Evolutionary conservation across 2,888 invertebrate genomes (phyloP).

Genomic region (Physocephala rufipes): DNA sequence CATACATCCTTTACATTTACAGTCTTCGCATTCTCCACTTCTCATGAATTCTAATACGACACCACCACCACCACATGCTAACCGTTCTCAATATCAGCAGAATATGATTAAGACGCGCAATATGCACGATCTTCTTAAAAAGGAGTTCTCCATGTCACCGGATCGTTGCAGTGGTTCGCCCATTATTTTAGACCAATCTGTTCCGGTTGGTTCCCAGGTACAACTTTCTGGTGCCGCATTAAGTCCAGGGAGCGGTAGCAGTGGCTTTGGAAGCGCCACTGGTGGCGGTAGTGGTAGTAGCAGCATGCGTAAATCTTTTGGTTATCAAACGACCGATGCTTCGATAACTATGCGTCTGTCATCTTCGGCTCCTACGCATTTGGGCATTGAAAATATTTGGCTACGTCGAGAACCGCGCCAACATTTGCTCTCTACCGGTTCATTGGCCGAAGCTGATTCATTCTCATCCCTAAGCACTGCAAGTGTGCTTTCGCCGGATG

Average conservation of each 20-base stretch:
- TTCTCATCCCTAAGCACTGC: slow-evolving; percentile 84
- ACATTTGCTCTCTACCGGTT: slow-evolving; percentile 85
- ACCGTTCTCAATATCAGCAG: slow-evolving; percentile 61
- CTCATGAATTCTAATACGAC: slow-evolving; percentile 62
- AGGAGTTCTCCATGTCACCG: slow-evolving; percentile 70
- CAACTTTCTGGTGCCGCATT: slow-evolving; percentile 64
- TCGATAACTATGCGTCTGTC: slow-evolving; percentile 73
- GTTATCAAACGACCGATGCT: slow-evolving; percentile 53
- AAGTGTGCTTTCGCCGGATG: slow-evolving; percentile 84
- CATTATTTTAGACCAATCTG: slow-evolving; percentile 71
- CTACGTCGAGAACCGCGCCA: slow-evolving; percentile 86
- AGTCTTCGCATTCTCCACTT: slow-evolving; percentile 69
- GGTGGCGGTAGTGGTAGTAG: slow-evolving; percentile 49
- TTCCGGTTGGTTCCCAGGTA: slow-evolving; percentile 69
- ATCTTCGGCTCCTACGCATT: slow-evolving; percentile 86
- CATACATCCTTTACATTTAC: slow-evolving; percentile 10
- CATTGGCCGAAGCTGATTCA: slow-evolving; percentile 84
- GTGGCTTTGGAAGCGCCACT: slow-evolving; percentile 62
- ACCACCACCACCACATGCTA: slow-evolving; percentile 58
- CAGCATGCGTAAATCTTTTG: slow-evolving; percentile 56
- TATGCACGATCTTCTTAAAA: slow-evolving; percentile 70
- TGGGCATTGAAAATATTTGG: slow-evolving; percentile 84
- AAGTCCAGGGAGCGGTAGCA: slow-evolving; percentile 59
- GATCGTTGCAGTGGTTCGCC: slow-evolving; percentile 65
- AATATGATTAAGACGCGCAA: slow-evolving; percentile 58